Evolutionary conservation across 2,888 invertebrate species (phyloP), one percentile per base, ranked within the genome.

Genomic region (Eupsilia transversa): DNA sequence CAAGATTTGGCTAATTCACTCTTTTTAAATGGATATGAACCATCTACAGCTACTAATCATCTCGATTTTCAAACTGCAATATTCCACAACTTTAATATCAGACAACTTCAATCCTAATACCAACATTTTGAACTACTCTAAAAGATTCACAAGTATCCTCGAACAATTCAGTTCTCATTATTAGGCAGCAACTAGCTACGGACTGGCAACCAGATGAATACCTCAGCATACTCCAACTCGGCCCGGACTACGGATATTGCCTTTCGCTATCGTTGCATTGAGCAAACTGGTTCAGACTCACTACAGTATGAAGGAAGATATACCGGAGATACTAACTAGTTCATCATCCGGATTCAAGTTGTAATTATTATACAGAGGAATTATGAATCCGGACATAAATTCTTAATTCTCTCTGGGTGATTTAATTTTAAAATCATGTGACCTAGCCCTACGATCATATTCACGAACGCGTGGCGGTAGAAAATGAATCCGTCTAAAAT

Each of bases 181-280:
- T 59, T 33, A 59, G 27, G 23, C 30, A 33, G 27, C 27, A 43
- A 12, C 46, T 10, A 27, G n/a, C 49, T 23, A 12, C 27, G 12
- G 38, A 10, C 43, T 4, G 73, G 38, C 57, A 30, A 27, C 27
- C 14, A 59, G 52, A 52, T 61, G 54, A 46, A 72, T 54, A 56
- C 33, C 54, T 56, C n/a, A 35, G n/a, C 38, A 33, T n/a, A 33
- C 27, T 52, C 43, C n/a, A 27, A 61, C 79, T 61, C 54, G 12
- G 14, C 1, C 35, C 30, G 30, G 49, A 52, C 69, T 20, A 35
- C 49, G 27, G 59, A 70, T 78, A 78, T 74, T 57, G 41, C 46
- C 27, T 23, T 41, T 52, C 49, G 41, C 49, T 59, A 68, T 70
- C n/a, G 30, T 70, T 33, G 20, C 49, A 52, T 52, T 75, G 30